phyloP scores from a whole-genome alignment of 1,140 invertebrate genomes.

The Paracyclopina nana region DNA sequence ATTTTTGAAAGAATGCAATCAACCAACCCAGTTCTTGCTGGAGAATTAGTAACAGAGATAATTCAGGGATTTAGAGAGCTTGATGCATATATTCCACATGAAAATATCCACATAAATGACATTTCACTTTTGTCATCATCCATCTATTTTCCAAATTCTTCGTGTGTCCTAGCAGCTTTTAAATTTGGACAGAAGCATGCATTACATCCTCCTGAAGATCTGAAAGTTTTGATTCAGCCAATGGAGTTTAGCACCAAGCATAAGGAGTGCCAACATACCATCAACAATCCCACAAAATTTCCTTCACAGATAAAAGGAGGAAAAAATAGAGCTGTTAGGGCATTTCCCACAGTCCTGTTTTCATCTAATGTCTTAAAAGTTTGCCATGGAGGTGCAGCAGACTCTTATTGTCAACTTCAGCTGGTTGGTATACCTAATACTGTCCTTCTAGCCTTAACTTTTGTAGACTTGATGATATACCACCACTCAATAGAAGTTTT shows the following conservation, averaged over 20 bases:
- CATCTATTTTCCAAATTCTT: neutral
- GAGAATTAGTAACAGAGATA: no score
- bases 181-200: neutral
- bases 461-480: no score
- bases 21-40: no score
- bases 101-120: conserved; percentile 16
- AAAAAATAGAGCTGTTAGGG: neutral
- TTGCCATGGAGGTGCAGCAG: conserved; percentile 11
- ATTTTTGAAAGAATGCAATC: no score
- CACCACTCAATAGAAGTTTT: no score
- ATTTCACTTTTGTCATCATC: conserved; percentile 4
- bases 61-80: no score
- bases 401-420: no score
- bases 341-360: conserved; percentile 2
- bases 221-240: conserved; percentile 9
- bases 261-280: neutral
- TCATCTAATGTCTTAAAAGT: neutral
- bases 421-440: no score
- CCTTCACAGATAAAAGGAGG: neutral
- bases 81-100: no score
- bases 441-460: no score
- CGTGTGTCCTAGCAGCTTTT: neutral
- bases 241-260: neutral
- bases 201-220: neutral
- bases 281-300: conserved; percentile 11